phyloP scores from a whole-genome alignment of 2,113 vertebrate genomes.

The Paraplagusia blochii region DNA sequence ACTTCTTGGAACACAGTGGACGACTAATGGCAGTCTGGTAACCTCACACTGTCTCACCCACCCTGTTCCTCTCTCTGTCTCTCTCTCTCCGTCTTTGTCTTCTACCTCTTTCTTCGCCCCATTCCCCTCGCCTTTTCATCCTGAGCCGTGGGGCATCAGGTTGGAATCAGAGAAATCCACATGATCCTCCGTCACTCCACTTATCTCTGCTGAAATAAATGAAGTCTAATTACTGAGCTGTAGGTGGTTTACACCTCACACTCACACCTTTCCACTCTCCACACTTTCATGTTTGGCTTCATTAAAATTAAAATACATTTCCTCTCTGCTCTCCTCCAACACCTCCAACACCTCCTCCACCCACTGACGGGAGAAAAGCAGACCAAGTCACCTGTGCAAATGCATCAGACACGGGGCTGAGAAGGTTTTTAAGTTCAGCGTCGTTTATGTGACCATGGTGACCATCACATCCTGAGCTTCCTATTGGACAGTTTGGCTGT shows the following conservation, averaged over 20 bases:
- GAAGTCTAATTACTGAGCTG: conserved; percentile 32
- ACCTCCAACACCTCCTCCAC: conserved; percentile 7
- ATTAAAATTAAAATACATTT: conserved; percentile 4
- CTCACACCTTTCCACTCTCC: conserved; percentile 12
- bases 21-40: conserved; percentile 60
- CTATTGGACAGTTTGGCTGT: too few species aligned
- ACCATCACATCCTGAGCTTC: too few species aligned
- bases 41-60: conserved; percentile 53
- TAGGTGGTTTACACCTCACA: conserved; percentile 42
- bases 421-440: too few species aligned
- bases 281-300: conserved; percentile 4
- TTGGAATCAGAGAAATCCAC: conserved; percentile 35
- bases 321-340: conserved; percentile 4
- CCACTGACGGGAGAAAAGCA: too few species aligned
- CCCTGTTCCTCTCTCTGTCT: neutral
- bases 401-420: too few species aligned
- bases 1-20: conserved; percentile 62
- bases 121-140: conserved; percentile 12
- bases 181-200: conserved; percentile 14
- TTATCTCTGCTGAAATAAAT: conserved; percentile 46
- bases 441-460: too few species aligned
- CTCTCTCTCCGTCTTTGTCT: neutral
- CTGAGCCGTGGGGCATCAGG: conserved; percentile 24
- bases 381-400: too few species aligned
- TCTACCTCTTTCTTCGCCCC: neutral